Evolutionary conservation across 53 echinoderm and acorn worm genomes (phyloP), one percentile per base, ranked within the genome.

Genomic region (Stichopus horrens): DNA sequence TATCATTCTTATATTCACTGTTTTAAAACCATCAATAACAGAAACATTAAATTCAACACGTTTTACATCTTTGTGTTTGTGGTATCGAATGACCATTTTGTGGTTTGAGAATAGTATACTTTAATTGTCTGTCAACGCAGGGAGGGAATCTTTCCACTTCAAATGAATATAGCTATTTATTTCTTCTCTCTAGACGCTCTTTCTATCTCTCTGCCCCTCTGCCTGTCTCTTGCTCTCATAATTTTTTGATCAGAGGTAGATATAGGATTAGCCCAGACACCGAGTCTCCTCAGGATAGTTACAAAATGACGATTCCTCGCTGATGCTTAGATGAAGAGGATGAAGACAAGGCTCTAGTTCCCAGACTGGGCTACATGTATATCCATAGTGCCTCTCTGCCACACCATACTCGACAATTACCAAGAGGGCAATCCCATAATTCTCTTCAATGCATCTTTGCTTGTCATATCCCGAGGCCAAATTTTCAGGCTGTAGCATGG

Each of bases 361-460:
- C 11, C 71, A 71, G 71, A 71, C 71, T 7, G 71, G 71, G 16
- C 18, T 16, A 71, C 71, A 71, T 18, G 16, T 20, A 71, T 7
- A 16, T 18, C 71, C n/a, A 7, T 19, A 57, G 57, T 56, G 81
- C 81, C 58, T 57, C 57, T 81, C 58, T 81, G 81, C 37, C 37
- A 37, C 37, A 37, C 37, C 37, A 37, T 37, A 37, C 37, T 37
- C 37, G 37, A 81, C 81, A 81, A 81, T 81, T 81, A 81, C 81
- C 58, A 57, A 58, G 81, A 57, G 81, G 81, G 81, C 71, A 86
- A 66, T 86, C 86, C 86, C 83, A 59, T 59, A 58, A 56, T 58
- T 83, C 56, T 56, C 59, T 59, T 59, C 59, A 59, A 23, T 68
- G 66, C 86, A 68, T 86, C 86, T 60, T 86, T 86, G 66, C 60